phyloP scores from a whole-genome alignment of 1,140 invertebrate species.

The Bombus ignitus region DNA sequence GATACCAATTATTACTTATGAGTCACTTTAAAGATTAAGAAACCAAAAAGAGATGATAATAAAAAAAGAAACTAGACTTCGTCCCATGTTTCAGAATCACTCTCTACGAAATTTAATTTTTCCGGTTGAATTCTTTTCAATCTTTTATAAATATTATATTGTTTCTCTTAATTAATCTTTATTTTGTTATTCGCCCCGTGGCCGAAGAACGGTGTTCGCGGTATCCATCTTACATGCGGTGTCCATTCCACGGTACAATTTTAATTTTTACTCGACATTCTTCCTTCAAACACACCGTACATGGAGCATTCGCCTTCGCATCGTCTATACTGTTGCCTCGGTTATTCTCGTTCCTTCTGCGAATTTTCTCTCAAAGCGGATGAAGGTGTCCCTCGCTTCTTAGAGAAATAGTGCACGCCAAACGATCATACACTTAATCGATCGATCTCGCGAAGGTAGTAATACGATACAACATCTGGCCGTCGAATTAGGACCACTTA shows the following conservation, averaged over 20 bases:
- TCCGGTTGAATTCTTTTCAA: background rate
- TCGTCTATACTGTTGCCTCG: constrained; percentile 5
- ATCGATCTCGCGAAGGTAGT: background rate
- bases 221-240: constrained; percentile 65
- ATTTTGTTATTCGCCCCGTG: constrained; percentile 42
- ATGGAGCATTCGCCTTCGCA: background rate
- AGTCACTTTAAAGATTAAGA: too few relatives aligned
- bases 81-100: too few relatives aligned
- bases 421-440: background rate
- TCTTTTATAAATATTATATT: background rate
- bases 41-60: too few relatives aligned
- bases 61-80: too few relatives aligned
- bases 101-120: too few relatives aligned
- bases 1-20: too few relatives aligned
- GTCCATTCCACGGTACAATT: constrained; percentile 72
- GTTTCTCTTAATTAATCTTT: constrained; percentile 53
- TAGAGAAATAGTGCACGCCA: constrained; percentile 1
- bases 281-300: constrained; percentile 1
- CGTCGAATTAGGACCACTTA: background rate
- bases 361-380: background rate
- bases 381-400: background rate
- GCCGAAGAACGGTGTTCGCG: constrained; percentile 63
- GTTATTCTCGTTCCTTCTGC: background rate
- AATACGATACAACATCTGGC: background rate
- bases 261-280: constrained; percentile 33